phyloP scores from a whole-genome alignment of 2,797 vertebrate species.

The Pseudochromis fuscus region DNA sequence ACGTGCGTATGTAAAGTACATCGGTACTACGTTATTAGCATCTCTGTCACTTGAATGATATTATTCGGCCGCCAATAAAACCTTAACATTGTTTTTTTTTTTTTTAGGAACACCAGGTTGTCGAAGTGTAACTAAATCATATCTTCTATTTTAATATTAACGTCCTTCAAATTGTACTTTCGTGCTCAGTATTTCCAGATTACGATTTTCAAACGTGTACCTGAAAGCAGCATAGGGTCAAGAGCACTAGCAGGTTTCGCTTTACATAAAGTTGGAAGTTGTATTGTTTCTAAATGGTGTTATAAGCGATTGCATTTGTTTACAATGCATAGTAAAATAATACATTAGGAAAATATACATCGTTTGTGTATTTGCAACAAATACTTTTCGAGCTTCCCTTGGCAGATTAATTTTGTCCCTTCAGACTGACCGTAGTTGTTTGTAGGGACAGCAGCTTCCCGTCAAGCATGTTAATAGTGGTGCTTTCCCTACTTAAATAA shows the following conservation, averaged over 20 bases:
- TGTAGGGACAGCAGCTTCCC: neutral
- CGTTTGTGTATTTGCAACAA: no score
- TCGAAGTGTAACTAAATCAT: no score
- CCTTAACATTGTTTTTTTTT: neutral
- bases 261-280: accelerated
- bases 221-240: constrained; percentile 27
- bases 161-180: neutral
- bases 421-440: constrained; percentile 53
- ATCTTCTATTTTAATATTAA: no score
- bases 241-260: accelerated
- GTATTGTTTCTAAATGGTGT: neutral
- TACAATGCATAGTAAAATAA: neutral
- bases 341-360: neutral
- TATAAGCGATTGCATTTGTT: neutral
- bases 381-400: no score
- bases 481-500: neutral
- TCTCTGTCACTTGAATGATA: neutral
- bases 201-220: neutral
- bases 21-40: neutral
- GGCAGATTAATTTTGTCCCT: constrained; percentile 53
- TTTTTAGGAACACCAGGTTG: no score
- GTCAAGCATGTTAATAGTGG: accelerated
- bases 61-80: neutral
- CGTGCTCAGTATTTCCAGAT: neutral
- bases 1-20: neutral